Percentiles rank a stretch among this genome's conserved stretches.
These are phyloP conservation scores for Ceyx margarethae DNA, from an alignment of 2,113 vertebrate species.

Conservation along the genomic window DNA sequence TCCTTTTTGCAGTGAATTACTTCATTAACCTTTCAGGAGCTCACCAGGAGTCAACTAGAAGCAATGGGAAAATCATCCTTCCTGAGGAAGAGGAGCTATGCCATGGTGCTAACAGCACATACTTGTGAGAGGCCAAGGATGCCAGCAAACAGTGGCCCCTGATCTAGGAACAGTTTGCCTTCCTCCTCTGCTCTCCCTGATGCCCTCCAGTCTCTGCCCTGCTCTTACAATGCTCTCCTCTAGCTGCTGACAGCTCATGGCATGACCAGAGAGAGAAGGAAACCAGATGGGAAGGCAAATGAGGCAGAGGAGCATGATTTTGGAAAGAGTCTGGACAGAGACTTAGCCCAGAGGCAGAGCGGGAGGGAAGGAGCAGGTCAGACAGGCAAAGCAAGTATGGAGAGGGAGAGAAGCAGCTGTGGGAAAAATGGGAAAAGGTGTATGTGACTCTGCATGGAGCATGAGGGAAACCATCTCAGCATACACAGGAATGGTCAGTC, in stretches of 20 bases:
- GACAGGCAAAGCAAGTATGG: slow-evolving; percentile 49
- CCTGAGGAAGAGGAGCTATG: neutral
- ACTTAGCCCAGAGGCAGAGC: slow-evolving; percentile 35
- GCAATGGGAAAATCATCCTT: slow-evolving; percentile 12
- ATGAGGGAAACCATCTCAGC: neutral
- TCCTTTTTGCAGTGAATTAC: slow-evolving; percentile 56
- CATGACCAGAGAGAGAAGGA: slow-evolving; percentile 1
- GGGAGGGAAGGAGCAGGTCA: slow-evolving; percentile 12
- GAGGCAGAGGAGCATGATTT: neutral
- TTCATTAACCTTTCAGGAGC: slow-evolving; percentile 60
- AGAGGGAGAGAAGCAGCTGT: neutral
- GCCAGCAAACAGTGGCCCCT: neutral
- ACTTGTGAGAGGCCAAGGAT: neutral
- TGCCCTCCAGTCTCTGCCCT: neutral
- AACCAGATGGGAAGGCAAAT: slow-evolving; percentile 9
- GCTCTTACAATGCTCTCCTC: neutral
- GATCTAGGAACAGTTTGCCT: neutral
- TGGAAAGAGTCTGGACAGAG: slow-evolving; percentile 6
- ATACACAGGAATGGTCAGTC: rapidly evolving
- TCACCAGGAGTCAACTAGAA: slow-evolving; percentile 1
- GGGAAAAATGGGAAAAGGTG: slow-evolving; percentile 18
- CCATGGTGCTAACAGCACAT: neutral
- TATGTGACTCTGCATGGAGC: neutral
- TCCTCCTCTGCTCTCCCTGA: neutral
- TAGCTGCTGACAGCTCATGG: neutral